Conservation (phyloP, 2,113 vertebrate genomes). For the Embiotoca jacksoni region DNA sequence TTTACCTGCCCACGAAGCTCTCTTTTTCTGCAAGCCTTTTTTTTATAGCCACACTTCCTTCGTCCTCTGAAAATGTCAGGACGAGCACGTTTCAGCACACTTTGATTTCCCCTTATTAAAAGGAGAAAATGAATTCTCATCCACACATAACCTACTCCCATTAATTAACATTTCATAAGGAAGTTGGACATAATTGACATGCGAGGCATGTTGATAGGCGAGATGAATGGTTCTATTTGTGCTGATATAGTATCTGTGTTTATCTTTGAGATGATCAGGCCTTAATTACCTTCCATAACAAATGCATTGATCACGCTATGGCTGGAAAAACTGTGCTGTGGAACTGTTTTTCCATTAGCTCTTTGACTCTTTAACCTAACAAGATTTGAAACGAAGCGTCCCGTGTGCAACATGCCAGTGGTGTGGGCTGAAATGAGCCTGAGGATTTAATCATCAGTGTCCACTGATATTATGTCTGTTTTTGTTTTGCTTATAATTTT, state of each 20-base stretch:
- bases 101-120: slow-evolving; percentile 25
- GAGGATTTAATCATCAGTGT: slow-evolving; percentile 35
- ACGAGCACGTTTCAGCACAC: slow-evolving; percentile 7
- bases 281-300: slow-evolving; percentile 48
- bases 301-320: slow-evolving; percentile 29
- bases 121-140: slow-evolving; percentile 33
- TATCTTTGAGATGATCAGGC: slow-evolving; percentile 40
- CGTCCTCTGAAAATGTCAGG: slow-evolving; percentile 21
- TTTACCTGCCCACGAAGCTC: too few species aligned
- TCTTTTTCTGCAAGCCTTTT: slow-evolving; percentile 3
- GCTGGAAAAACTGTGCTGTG: slow-evolving; percentile 3
- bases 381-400: slow-evolving; percentile 25
- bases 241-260: slow-evolving; percentile 40
- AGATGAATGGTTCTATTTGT: slow-evolving; percentile 36
- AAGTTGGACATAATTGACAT: slow-evolving; percentile 31
- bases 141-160: slow-evolving; percentile 24
- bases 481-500: slow-evolving; percentile 1
- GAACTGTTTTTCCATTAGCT: slow-evolving; percentile 31
- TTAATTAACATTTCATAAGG: slow-evolving; percentile 47
- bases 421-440: slow-evolving; percentile 23
- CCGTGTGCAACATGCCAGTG: slow-evolving; percentile 3
- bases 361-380: slow-evolving; percentile 36
- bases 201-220: slow-evolving; percentile 34
- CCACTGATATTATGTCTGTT: slow-evolving; percentile 12
- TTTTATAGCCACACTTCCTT: neutral